A percentile compares a stretch with the other conserved stretches of the same genome.
Conservation (phyloP, 2,888 invertebrate species). For the Drosophila demipolita region DNA sequence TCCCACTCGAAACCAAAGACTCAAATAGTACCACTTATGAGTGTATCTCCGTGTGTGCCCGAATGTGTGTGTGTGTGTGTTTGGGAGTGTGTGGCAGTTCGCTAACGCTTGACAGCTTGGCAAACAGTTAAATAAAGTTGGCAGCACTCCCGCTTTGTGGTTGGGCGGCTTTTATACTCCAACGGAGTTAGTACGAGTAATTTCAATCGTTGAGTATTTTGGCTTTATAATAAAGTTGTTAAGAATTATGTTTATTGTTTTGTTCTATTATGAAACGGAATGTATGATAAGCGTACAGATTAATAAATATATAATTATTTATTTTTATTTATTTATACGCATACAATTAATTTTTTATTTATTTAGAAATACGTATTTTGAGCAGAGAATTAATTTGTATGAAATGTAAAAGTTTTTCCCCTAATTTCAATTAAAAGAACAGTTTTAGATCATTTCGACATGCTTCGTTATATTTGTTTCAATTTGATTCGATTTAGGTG, state of each 20-base stretch:
- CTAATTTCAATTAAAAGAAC: not conserved
- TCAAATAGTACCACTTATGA: slow-evolving; percentile 39
- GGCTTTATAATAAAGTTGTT: slow-evolving; percentile 21
- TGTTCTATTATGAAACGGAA: not conserved
- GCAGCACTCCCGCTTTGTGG: slow-evolving; percentile 62
- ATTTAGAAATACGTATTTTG: no score
- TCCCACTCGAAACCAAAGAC: slow-evolving; percentile 27
- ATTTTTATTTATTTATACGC: no score
- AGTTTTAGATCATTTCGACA: not conserved
- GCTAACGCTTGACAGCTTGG: slow-evolving; percentile 77
- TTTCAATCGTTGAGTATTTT: slow-evolving; percentile 24
- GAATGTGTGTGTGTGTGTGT: slow-evolving; percentile 19
- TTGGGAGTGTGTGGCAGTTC: slow-evolving; percentile 54
- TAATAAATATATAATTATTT: not conserved
- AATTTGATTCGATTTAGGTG: not conserved
- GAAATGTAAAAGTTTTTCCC: not conserved
- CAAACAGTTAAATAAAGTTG: slow-evolving; percentile 81
- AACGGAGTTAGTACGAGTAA: slow-evolving; percentile 33
- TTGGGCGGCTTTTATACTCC: slow-evolving; percentile 44
- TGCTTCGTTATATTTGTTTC: not conserved
- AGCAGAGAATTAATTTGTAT: not conserved
- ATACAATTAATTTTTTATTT: no score
- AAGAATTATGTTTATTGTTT: not conserved
- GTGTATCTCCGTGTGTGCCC: slow-evolving; percentile 6
- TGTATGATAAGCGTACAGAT: not conserved